These are phyloP conservation scores for Scarus forsteni DNA, from an alignment of 2,797 vertebrate genomes.

Conservation along the genomic window DNA sequence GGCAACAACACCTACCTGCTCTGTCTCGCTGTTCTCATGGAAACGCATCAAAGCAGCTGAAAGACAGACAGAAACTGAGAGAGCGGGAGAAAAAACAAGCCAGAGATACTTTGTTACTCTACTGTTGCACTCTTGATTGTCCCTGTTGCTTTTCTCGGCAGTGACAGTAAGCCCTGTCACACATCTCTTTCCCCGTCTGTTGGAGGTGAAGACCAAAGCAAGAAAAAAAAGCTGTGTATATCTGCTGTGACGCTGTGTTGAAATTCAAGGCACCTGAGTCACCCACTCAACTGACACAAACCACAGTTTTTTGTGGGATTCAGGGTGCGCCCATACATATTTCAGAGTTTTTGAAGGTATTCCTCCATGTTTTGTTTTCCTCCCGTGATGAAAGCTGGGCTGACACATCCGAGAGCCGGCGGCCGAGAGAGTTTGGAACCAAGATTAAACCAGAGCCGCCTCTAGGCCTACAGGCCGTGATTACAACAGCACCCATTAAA, in stretches of 20 bases:
- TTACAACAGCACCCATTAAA: conserved; percentile 72
- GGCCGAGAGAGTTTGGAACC: conserved; percentile 67
- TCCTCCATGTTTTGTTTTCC: conserved; percentile 45
- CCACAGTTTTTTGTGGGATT: conserved; percentile 52
- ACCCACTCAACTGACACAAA: conserved; percentile 50
- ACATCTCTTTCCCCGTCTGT: conserved; percentile 36
- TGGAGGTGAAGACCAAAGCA: conserved; percentile 59
- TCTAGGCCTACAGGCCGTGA: conserved; percentile 65
- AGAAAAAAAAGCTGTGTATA: conserved; percentile 16
- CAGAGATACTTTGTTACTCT: conserved; percentile 60
- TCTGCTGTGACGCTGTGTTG: conserved; percentile 34
- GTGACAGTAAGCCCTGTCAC: conserved; percentile 61
- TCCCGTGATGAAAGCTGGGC: conserved; percentile 66
- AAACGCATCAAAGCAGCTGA: conserved; percentile 74
- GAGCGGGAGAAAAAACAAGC: conserved; percentile 14
- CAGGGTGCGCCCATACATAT: conserved; percentile 62
- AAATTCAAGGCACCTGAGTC: conserved; percentile 61
- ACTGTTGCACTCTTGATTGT: conserved; percentile 57
- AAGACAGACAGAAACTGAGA: conserved; percentile 51
- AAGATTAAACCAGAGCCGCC: conserved; percentile 74
- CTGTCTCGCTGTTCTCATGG: conserved; percentile 76
- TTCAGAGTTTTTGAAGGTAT: conserved; percentile 69
- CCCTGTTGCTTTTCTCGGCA: conserved; percentile 44
- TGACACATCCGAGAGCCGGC: conserved; percentile 65
- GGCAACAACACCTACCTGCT: conserved; percentile 72